Conservation (phyloP, 2,888 invertebrate species). For the Conomelus anceps region DNA sequence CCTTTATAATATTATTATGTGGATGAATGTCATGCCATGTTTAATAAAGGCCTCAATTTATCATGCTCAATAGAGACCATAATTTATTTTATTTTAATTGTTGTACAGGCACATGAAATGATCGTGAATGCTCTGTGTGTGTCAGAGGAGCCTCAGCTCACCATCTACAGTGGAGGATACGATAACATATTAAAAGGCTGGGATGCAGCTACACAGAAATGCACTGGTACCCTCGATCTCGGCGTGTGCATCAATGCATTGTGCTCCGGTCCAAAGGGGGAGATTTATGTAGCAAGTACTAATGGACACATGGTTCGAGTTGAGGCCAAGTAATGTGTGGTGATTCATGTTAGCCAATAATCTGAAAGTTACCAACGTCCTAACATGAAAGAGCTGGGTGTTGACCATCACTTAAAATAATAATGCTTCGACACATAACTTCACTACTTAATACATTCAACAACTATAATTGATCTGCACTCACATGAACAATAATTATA, state of each 20-base stretch:
- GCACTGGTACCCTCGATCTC: constrained; percentile 36
- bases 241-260: constrained; percentile 45
- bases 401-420: background rate
- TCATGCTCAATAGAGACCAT: no score
- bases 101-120: constrained; percentile 44
- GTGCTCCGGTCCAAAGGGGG: constrained; percentile 41
- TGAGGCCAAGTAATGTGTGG: constrained; percentile 34
- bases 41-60: no score
- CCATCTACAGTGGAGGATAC: constrained; percentile 45
- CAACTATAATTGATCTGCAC: background rate
- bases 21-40: no score
- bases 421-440: background rate
- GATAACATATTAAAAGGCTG: constrained; percentile 46
- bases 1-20: no score
- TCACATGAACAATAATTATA: background rate
- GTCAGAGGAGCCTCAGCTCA: constrained; percentile 37
- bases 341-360: background rate
- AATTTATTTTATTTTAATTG: no score
- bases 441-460: background rate
- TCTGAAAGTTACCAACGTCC: background rate
- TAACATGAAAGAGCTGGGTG: background rate
- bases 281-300: constrained; percentile 52
- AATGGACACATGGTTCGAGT: constrained; percentile 49
- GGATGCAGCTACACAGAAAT: constrained; percentile 39
- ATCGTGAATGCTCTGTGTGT: constrained; percentile 45